phyloP scores from a whole-genome alignment of 2,888 invertebrate genomes.

The Noctuana brunneofusca region DNA sequence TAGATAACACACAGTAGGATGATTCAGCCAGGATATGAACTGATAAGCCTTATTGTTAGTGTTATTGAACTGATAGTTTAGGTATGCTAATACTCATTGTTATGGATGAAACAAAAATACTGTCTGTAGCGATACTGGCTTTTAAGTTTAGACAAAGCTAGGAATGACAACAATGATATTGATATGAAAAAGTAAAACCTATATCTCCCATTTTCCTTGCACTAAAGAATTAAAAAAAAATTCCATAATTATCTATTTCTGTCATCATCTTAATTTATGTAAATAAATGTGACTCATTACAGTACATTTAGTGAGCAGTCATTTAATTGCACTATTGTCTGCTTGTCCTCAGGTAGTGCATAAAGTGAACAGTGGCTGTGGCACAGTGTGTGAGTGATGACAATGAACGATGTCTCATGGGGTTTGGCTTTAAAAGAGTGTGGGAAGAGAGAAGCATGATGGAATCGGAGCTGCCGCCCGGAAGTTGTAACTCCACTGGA shows the following conservation, averaged over 20 bases:
- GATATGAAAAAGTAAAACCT: no score
- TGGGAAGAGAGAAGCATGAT: slow-evolving; percentile 64
- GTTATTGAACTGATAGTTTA: no score
- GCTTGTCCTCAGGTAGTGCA: slow-evolving; percentile 26
- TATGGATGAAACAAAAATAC: no score
- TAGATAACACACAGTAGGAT: no score
- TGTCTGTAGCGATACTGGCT: no score
- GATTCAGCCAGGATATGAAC: no score
- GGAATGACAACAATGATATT: no score
- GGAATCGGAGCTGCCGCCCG: slow-evolving; percentile 78
- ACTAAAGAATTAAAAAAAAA: not conserved
- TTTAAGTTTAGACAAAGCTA: no score
- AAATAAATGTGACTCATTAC: not conserved
- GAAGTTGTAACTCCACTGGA: slow-evolving; percentile 80
- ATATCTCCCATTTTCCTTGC: no score
- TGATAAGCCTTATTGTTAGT: no score
- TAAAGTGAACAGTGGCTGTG: slow-evolving; percentile 42
- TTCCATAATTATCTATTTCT: no score
- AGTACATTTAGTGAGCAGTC: not conserved
- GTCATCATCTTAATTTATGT: not conserved
- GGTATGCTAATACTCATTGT: no score
- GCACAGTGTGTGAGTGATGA: slow-evolving; percentile 54
- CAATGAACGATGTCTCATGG: slow-evolving; percentile 44
- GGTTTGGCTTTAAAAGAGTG: slow-evolving; percentile 46
- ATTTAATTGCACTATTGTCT: slow-evolving; percentile 1